These are phyloP conservation scores for Sparidentex hasta DNA, from an alignment of 2,797 vertebrate genomes.

Conservation along the genomic window DNA sequence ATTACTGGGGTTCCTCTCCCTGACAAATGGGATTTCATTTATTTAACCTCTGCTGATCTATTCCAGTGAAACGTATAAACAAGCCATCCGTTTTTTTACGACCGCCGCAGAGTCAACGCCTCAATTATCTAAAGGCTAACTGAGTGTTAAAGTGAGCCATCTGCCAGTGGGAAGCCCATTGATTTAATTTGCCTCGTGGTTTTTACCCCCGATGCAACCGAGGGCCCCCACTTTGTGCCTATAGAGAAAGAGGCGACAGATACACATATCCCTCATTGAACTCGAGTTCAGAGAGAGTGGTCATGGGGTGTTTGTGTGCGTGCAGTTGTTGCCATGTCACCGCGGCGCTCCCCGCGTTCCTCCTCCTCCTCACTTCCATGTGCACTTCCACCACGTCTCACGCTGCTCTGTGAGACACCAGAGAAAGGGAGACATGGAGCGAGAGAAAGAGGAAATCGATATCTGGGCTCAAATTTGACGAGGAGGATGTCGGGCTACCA, in stretches of 20 bases:
- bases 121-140: conserved; percentile 99
- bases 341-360: conserved; percentile 2
- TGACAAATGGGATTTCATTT: conserved; percentile 99
- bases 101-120: conserved; percentile 94
- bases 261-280: conserved; percentile 81
- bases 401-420: conserved; percentile 85
- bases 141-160: conserved; percentile 99
- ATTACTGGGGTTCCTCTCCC: conserved; percentile 90
- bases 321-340: conserved; percentile 53
- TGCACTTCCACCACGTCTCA: conserved; percentile 55
- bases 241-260: conserved; percentile 81
- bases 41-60: conserved; percentile 99
- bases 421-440: conserved; percentile 33
- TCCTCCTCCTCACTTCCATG: conserved; percentile 19
- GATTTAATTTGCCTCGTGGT: conserved; percentile 99
- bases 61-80: conserved; percentile 99
- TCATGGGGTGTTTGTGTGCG: conserved; percentile 49
- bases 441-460: conserved; percentile 85
- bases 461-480: conserved; percentile 90
- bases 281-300: conserved; percentile 72
- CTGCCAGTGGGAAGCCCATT: conserved; percentile 97
- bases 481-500: conserved; percentile 87
- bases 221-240: conserved; percentile 89
- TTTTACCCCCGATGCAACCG: conserved; percentile 77
- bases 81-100: conserved; percentile 99